Evolutionary conservation across 2,797 vertebrate species (phyloP).

Genomic region (Gastrophryne carolinensis): DNA sequence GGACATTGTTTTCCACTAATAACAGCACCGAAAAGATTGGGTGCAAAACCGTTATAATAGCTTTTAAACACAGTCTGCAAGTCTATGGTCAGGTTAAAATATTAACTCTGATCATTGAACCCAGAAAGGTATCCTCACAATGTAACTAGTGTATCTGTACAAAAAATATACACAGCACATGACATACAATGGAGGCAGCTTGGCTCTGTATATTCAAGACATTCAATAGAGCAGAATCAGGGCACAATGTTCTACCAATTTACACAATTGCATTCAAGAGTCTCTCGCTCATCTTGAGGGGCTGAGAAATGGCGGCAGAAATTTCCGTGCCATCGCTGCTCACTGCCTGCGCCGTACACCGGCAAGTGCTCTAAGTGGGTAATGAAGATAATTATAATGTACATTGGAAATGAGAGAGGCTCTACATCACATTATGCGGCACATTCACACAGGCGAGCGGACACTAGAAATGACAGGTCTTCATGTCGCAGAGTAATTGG

Average conservation of each 20-base stretch:
- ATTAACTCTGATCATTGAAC: too few species aligned
- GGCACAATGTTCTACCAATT: slow-evolving; percentile 3
- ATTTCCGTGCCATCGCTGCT: neutral
- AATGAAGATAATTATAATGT: slow-evolving; percentile 60
- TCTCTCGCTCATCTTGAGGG: slow-evolving; percentile 29
- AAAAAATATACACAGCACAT: neutral
- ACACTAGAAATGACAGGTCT: slow-evolving; percentile 7
- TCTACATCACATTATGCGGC: slow-evolving; percentile 25
- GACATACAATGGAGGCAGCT: neutral
- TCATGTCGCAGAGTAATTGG: neutral
- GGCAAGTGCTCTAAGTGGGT: slow-evolving; percentile 56
- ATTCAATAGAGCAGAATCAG: neutral
- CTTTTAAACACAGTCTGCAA: too few species aligned
- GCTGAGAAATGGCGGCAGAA: neutral
- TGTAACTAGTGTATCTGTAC: too few species aligned
- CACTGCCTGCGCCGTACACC: slow-evolving; percentile 5
- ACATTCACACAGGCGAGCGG: neutral
- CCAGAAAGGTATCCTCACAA: too few species aligned
- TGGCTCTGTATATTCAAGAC: neutral
- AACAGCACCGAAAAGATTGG: too few species aligned
- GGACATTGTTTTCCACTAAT: too few species aligned
- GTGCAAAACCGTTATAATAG: too few species aligned
- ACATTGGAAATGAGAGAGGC: slow-evolving; percentile 35
- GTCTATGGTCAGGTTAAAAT: too few species aligned
- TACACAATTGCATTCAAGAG: slow-evolving; percentile 31